Percentiles rank a stretch among this genome's conserved stretches.
Conservation (phyloP, 2,888 invertebrate species). For the Diarsia brunnea region DNA sequence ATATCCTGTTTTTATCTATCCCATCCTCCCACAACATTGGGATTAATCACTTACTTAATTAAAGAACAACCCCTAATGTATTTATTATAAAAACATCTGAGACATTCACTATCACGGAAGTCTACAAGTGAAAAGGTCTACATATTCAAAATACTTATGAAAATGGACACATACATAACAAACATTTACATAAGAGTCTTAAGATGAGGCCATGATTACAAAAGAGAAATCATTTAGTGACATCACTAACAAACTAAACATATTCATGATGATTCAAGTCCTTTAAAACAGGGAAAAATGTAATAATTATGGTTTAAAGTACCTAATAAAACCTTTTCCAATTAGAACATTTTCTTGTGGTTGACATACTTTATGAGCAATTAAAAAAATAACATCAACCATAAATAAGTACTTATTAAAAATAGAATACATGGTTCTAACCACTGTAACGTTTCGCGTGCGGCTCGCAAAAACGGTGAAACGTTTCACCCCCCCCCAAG, state of each 20-base stretch:
- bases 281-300: neutral
- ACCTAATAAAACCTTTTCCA: neutral
- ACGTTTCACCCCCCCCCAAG: too few relatives aligned
- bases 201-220: conserved; percentile 19
- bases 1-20: neutral
- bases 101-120: neutral
- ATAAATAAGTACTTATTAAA: neutral
- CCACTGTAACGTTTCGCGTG: too few relatives aligned
- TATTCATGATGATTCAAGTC: neutral
- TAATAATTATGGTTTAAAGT: neutral
- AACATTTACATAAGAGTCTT: conserved; percentile 35
- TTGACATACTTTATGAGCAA: neutral
- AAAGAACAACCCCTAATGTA: neutral
- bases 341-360: neutral
- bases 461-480: too few relatives aligned
- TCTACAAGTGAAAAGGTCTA: conserved; percentile 6
- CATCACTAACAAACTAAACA: conserved; percentile 23
- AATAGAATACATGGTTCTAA: too few relatives aligned
- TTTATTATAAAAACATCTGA: neutral
- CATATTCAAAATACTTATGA: conserved; percentile 15
- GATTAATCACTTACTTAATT: neutral
- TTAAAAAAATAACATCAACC: neutral
- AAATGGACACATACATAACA: conserved; percentile 8
- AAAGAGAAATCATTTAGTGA: conserved; percentile 30
- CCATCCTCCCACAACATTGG: too few relatives aligned